A percentile compares a stretch with the other conserved stretches of the same genome.
Evolutionary conservation across 2,797 vertebrate genomes (phyloP).

Genomic region (Phataginus tetradactyla): DNA sequence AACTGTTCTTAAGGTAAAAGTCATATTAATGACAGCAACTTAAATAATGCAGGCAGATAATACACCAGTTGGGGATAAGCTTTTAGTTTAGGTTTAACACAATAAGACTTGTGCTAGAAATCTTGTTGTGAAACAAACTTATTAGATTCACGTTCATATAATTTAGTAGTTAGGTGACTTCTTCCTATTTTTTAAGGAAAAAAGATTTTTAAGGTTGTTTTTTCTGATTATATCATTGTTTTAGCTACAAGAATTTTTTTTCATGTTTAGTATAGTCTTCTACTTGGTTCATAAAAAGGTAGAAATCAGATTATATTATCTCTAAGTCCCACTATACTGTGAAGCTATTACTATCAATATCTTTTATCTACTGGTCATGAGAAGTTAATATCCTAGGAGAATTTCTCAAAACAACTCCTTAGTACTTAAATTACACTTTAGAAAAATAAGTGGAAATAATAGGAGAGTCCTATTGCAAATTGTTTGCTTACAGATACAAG

Average conservation of each 20-base stretch:
- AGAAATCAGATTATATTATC: not conserved
- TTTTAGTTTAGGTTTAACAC: not conserved
- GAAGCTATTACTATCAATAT: not conserved
- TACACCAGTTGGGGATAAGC: not conserved
- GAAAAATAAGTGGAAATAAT: not conserved
- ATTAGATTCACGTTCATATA: not conserved
- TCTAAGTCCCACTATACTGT: not conserved
- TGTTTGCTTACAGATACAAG: not conserved
- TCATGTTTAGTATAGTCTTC: not conserved
- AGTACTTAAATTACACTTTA: not conserved
- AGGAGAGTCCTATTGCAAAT: not conserved
- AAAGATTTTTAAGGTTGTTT: not conserved
- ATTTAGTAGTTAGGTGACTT: not conserved
- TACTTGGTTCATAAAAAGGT: not conserved
- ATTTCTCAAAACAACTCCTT: not conserved
- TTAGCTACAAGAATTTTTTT: not conserved
- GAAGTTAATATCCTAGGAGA: not conserved
- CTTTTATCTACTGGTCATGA: not conserved
- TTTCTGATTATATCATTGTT: not conserved
- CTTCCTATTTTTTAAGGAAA: not conserved
- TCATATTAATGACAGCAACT: not conserved
- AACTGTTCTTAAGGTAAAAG: not conserved
- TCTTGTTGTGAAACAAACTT: not conserved
- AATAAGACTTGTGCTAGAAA: not conserved
- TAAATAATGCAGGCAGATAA: not conserved